Evolutionary conservation across 2,113 vertebrate genomes (phyloP).

Genomic region (Propithecus coquereli): DNA sequence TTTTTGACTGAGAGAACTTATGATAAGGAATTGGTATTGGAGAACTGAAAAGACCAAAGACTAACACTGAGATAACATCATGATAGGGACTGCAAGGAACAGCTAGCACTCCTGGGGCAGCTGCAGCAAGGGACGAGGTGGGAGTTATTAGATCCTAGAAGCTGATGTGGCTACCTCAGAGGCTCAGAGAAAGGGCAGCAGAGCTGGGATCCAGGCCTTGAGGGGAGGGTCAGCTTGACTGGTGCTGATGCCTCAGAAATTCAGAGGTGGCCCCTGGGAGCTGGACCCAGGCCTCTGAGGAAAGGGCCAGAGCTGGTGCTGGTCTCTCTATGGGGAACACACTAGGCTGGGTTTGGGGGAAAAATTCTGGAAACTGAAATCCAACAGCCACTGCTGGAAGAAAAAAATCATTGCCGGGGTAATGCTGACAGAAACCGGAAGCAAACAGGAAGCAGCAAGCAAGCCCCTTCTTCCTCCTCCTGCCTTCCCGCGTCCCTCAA

Average conservation of each 20-base stretch:
- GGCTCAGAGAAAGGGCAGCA: not conserved
- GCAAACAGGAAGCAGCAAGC: not conserved
- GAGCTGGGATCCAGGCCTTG: not conserved
- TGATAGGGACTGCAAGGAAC: not conserved
- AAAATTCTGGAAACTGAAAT: not conserved
- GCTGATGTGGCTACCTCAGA: not conserved
- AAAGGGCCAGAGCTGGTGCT: not conserved
- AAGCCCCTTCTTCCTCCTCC: not conserved
- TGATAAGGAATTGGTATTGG: not conserved
- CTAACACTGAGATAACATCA: not conserved
- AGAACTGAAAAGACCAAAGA: not conserved
- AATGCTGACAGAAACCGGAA: not conserved
- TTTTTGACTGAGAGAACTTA: not conserved
- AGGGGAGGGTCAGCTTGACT: not conserved
- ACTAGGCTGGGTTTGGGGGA: not conserved
- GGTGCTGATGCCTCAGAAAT: not conserved
- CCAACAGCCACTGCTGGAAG: not conserved
- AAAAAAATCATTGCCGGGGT: not conserved
- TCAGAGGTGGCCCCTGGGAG: not conserved
- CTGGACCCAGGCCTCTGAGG: not conserved
- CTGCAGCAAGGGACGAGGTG: not conserved
- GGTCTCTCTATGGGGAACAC: not conserved
- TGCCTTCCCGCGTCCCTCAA: fast-evolving
- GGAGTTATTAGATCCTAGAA: not conserved
- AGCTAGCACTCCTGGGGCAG: not conserved